Base-by-base conservation (phyloP, 2,797 vertebrate species). In the Sebastes wilsoni region DNA sequence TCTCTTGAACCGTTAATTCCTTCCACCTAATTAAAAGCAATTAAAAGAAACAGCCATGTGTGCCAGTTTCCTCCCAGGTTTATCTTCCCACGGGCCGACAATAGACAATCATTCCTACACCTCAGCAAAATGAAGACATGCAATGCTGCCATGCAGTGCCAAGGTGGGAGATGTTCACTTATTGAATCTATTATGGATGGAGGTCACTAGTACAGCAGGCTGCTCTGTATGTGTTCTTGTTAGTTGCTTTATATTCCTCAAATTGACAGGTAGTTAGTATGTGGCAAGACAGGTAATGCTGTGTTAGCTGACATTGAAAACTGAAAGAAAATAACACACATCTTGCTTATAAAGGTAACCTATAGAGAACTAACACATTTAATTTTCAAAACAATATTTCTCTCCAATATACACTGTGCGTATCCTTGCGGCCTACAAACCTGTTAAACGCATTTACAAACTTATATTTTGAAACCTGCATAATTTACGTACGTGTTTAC, bases 41-140 rank as follows among this genome's bases (percentile, higher is more conserved):
- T 75, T 84, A 46, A 82, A 82, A 42, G 27, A 69, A 58, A 55
- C 11, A 52, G 38, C 32, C 22, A 27, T 8, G 20, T 34, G 52
- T 36, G 42, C 25, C 20, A 14, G 27, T 69, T 70, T 54, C 52
- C 66, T 42, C 7, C 2, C 20, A 59, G 60, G 22, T 70, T 81
- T 42, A 66, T 78, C 34, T 58, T 72, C 36, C n/a, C 36, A 27
- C 14, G 2, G 36, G 62, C 2, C 8, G n/a, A 54, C 20, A 61
- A 25, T 11, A 55, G 6, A 46, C 42, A 30, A 25, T 59, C 6
- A 13, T 34, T 36, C 61, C n/a, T 14, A 27, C 25, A 77, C 23
- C n/a, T 75, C 54, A 46, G 60, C 18, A 52, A 77, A 69, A 78
- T 38, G 30, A 58, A 71, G 36, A 38, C 49, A 8, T 18, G 10